These are phyloP conservation scores for Melanotaenia parkinsoni DNA, from an alignment of 2,797 vertebrate species.

Conservation along the genomic window DNA sequence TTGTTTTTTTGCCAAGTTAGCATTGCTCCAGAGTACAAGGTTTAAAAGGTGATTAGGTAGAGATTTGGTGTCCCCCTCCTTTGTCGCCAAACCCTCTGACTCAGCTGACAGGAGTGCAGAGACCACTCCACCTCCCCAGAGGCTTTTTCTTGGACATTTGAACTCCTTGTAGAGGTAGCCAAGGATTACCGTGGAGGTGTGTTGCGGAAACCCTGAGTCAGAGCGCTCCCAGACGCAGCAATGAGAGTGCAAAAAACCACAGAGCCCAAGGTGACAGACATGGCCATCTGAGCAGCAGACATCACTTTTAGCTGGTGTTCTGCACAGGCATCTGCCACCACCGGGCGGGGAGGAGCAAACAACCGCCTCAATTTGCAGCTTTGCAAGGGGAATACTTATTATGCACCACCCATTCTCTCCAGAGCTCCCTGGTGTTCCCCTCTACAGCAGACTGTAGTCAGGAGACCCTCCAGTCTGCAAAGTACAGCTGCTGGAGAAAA, in stretches of 20 bases:
- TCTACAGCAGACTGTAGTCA: constrained; percentile 51
- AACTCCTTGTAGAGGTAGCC: constrained; percentile 31
- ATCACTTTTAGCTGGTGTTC: constrained; percentile 17
- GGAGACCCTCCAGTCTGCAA: constrained; percentile 47
- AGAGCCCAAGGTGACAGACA: constrained; percentile 41
- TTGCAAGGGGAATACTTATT: constrained; percentile 59
- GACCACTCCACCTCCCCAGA: constrained; percentile 10
- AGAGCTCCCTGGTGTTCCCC: constrained; percentile 50
- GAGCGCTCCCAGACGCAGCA: constrained; percentile 11
- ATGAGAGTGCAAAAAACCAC: constrained; percentile 16
- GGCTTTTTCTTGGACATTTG: constrained; percentile 47
- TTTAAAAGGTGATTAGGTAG: constrained; percentile 66
- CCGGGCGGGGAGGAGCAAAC: constrained; percentile 39
- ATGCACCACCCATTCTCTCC: constrained; percentile 47
- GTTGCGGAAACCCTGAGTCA: constrained; percentile 63
- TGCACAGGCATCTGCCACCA: constrained; percentile 40
- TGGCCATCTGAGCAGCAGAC: constrained; percentile 16
- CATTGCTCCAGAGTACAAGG: constrained; percentile 44
- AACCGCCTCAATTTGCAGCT: constrained; percentile 65
- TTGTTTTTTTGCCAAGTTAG: constrained; percentile 28
- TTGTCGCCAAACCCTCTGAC: constrained; percentile 57
- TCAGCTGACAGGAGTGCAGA: constrained; percentile 59
- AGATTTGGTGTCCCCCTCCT: constrained; percentile 64
- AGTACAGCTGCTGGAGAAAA: constrained; percentile 51
- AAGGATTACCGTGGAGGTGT: constrained; percentile 29